These are phyloP conservation scores for Baronia brevicornis DNA, from an alignment of 2,888 invertebrate genomes.

Conservation along the genomic window DNA sequence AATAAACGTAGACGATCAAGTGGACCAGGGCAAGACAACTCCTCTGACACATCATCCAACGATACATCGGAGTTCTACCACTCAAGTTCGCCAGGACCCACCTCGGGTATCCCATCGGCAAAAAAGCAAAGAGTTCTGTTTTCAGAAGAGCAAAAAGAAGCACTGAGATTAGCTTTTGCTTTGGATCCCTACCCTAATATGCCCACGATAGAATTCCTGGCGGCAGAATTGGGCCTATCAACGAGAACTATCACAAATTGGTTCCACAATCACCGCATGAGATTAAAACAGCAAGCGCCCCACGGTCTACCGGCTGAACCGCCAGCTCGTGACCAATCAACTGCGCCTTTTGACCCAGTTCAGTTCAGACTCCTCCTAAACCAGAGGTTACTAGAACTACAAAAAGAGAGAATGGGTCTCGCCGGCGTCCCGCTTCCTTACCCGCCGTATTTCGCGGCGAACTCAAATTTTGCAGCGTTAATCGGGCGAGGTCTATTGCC, in stretches of 20 bases:
- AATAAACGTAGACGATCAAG: constrained; percentile 91
- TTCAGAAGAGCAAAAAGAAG: constrained; percentile 99
- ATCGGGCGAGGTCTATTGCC: constrained; percentile 81
- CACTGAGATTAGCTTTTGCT: constrained; percentile 93
- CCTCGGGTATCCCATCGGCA: constrained; percentile 85
- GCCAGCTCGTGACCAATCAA: constrained; percentile 82
- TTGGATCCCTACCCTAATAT: constrained; percentile 98
- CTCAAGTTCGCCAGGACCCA: constrained; percentile 87
- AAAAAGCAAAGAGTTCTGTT: constrained; percentile 97
- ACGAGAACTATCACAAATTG: constrained; percentile 98
- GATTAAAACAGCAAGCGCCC: constrained; percentile 93
- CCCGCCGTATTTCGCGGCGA: constrained; percentile 86
- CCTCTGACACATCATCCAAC: constrained; percentile 90
- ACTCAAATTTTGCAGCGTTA: constrained; percentile 84
- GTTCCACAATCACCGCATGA: constrained; percentile 99
- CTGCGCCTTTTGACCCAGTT: constrained; percentile 91
- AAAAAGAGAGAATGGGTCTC: constrained; percentile 88
- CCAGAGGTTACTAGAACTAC: constrained; percentile 90
- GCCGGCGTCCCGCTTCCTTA: constrained; percentile 85
- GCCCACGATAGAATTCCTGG: constrained; percentile 96
- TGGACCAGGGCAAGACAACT: constrained; percentile 89
- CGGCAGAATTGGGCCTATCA: constrained; percentile 91
- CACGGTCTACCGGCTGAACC: constrained; percentile 85
- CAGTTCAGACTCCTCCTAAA: constrained; percentile 92
- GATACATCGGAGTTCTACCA: constrained; percentile 93